phyloP scores from a whole-genome alignment of 2,888 invertebrate genomes.

The Thelaira solivaga region DNA sequence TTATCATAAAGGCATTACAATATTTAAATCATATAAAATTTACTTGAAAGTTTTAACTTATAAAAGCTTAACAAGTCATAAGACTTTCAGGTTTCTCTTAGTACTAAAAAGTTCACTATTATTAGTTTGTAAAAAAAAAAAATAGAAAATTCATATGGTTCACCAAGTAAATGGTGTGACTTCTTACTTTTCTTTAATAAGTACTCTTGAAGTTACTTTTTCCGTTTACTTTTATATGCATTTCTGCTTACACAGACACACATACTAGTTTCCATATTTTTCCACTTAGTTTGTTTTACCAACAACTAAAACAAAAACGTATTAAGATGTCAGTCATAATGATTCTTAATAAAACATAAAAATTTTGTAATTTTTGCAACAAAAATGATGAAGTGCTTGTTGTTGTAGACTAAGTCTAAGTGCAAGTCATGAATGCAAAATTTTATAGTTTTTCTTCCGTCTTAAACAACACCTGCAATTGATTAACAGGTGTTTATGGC shows the following conservation, averaged over 20 bases:
- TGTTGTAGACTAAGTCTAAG: not conserved
- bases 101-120: too few species aligned
- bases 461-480: conserved; percentile 15
- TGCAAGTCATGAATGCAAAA: not conserved
- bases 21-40: too few species aligned
- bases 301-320: not conserved
- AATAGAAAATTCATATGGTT: too few species aligned
- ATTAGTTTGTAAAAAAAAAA: too few species aligned
- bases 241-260: not conserved
- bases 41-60: too few species aligned
- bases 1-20: too few species aligned
- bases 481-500: conserved; percentile 30
- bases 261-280: not conserved
- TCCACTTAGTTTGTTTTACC: not conserved
- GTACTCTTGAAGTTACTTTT: not conserved
- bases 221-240: not conserved
- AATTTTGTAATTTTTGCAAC: not conserved
- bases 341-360: conserved; percentile 4
- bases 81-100: too few species aligned
- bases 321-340: conserved; percentile 13
- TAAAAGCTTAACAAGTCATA: too few species aligned
- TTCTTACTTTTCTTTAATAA: not conserved
- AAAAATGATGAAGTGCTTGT: conserved; percentile 12
- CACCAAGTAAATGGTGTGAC: not conserved
- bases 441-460: not conserved